These are phyloP conservation scores for Spialia ferax DNA, from an alignment of 2,888 invertebrate species.

Conservation along the genomic window DNA sequence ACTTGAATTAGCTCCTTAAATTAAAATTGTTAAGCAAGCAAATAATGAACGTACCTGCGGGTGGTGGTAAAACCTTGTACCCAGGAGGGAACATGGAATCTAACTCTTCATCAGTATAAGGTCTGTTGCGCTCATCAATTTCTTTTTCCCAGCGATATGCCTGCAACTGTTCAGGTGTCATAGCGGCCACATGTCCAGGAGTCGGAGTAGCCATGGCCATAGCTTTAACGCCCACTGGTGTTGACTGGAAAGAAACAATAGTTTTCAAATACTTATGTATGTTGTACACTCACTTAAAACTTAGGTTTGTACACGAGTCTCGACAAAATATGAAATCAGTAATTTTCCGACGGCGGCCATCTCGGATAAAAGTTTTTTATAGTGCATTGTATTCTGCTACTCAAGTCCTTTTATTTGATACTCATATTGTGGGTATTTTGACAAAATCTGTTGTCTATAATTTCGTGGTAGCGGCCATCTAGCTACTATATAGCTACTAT, in stretches of 20 bases:
- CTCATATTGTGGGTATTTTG: no score
- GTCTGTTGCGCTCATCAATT: slow-evolving; percentile 99
- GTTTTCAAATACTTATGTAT: not conserved
- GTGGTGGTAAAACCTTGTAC: slow-evolving; percentile 98
- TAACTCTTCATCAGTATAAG: slow-evolving; percentile 98
- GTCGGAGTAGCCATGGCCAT: slow-evolving; percentile 99
- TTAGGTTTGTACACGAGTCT: no score
- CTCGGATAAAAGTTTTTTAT: no score
- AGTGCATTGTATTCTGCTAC: no score
- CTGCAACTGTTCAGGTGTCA: slow-evolving; percentile 99
- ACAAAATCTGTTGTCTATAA: no score
- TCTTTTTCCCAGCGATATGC: slow-evolving; percentile 99
- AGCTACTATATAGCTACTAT: no score
- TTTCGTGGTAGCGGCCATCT: no score
- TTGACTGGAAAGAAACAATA: slow-evolving; percentile 73
- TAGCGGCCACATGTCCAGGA: slow-evolving; percentile 97
- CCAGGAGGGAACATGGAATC: slow-evolving; percentile 99
- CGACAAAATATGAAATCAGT: no score
- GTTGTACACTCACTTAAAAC: no score
- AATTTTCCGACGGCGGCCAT: no score
- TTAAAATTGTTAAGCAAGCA: slow-evolving; percentile 34
- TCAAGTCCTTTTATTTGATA: no score
- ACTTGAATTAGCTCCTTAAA: slow-evolving; percentile 26
- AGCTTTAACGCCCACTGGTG: slow-evolving; percentile 97
- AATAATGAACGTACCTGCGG: slow-evolving; percentile 89